Evolutionary conservation across 2,797 vertebrate species (phyloP), one percentile per base, ranked within the genome.

Genomic region (Trachurus trachurus): DNA sequence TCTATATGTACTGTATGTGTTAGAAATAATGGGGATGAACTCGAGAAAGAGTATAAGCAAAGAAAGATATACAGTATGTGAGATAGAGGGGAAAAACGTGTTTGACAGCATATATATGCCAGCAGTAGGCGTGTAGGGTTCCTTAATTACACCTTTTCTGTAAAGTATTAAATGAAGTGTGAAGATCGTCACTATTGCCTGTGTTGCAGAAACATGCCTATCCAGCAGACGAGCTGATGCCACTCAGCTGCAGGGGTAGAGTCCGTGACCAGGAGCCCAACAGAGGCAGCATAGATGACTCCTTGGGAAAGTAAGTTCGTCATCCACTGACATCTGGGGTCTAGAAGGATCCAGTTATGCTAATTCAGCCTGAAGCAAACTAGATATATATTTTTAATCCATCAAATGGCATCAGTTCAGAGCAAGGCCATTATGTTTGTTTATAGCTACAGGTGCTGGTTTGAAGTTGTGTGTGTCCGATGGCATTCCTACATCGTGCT

Each of bases 141-240:
- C 19, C 44, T 40, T 63, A 37, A 47, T 64, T 49, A 71, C 9
- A 47, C 1, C 5, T 49, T 74, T 69, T 63, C 49, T 60, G 17
- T 59, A 17, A 22, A 50, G 5, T 10, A 19, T 37, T 53, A 37
- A 66, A 31, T 57, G 39, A 40, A 70, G 34, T 21, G 15, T 65
- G 13, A 59, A 58, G 44, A 52, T 54, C 2, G 8, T 63, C n/a
- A 22, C 29, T 58, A 37, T 67, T 67, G 47, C 66, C 84, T 84
- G 58, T 78, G 34, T 74, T 85, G 65, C 89, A 96, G 96, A 95
- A 95, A 92, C 89, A 96, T 68, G 95, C 96, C n/a, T 96, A 96
- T 81, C 96, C 96, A 76, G 96, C 95, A 2, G 96, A 96, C 7
- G 96, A 96, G 90, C 88, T 96, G 74, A 96, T 96, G 96, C 96